Evolutionary conservation across 2,113 vertebrate species (phyloP).

Genomic region (Pseudorectes ferrugineus): DNA sequence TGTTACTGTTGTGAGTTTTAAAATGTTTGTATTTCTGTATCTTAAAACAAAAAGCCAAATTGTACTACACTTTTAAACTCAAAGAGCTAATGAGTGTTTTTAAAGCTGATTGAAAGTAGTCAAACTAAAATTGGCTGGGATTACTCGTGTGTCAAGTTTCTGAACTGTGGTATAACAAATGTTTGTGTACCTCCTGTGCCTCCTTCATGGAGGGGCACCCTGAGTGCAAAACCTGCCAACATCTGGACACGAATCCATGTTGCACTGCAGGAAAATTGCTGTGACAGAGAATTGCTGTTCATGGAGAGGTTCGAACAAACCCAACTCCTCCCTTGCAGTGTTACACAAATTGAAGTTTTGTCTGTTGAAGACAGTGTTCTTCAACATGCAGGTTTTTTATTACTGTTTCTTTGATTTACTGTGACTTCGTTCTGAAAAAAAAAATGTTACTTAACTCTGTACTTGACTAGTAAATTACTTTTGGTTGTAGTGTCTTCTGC

Average conservation of each 20-base stretch:
- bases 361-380: not conserved
- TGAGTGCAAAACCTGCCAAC: not conserved
- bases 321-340: not conserved
- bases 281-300: not conserved
- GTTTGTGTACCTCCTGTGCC: not conserved
- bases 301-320: not conserved
- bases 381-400: not conserved
- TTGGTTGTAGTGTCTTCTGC: conserved; percentile 6
- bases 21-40: not conserved
- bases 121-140: not conserved
- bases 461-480: not conserved
- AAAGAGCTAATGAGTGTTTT: not conserved
- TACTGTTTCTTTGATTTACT: not conserved
- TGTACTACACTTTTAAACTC: not conserved
- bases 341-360: not conserved
- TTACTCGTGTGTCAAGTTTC: fast-evolving
- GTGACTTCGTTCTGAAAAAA: not conserved
- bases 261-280: not conserved
- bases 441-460: not conserved
- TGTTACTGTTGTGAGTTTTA: not conserved
- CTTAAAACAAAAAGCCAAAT: not conserved
- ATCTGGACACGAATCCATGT: not conserved
- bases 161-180: not conserved
- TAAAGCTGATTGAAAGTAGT: not conserved
- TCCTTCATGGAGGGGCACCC: not conserved